A percentile compares a stretch with the other conserved stretches of the same genome.
Evolutionary conservation across 2,797 vertebrate genomes (phyloP).

Genomic region (Pangasius krempfi): DNA sequence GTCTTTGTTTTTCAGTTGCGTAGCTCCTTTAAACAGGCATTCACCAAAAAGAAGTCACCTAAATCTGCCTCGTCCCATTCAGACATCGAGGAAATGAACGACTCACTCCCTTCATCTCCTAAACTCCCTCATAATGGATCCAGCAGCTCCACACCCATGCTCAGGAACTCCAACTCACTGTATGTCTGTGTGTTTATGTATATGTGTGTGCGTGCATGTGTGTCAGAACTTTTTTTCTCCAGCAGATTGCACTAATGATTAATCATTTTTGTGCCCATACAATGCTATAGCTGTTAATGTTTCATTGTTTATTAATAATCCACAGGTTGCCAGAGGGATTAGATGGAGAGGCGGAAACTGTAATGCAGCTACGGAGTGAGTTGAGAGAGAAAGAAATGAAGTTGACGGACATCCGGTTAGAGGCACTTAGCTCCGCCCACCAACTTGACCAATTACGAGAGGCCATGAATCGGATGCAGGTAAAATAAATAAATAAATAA

Average conservation of each 20-base stretch:
- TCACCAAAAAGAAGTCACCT: conserved; percentile 97
- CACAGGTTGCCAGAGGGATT: conserved; percentile 89
- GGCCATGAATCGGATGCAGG: conserved; percentile 99
- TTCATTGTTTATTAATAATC: not conserved
- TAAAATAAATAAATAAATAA: conserved; percentile 55
- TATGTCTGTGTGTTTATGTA: conserved; percentile 65
- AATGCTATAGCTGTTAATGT: not conserved
- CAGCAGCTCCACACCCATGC: conserved; percentile 76
- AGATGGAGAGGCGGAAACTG: conserved; percentile 90
- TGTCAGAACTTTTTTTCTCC: not conserved
- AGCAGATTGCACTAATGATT: not conserved
- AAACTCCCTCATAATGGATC: conserved; percentile 89
- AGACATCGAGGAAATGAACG: conserved; percentile 98
- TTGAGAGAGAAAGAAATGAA: conserved; percentile 99
- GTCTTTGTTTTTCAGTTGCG: conserved; percentile 78
- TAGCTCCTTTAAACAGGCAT: conserved; percentile 99
- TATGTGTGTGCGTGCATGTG: not conserved
- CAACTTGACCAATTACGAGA: conserved; percentile 97
- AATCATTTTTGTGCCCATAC: not conserved
- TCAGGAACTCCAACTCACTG: conserved; percentile 93
- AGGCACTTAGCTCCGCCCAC: conserved; percentile 96
- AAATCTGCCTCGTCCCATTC: conserved; percentile 98
- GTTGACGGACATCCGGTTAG: conserved; percentile 93
- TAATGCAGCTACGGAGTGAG: conserved; percentile 94
- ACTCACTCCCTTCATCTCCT: conserved; percentile 92